Conservation (phyloP, 2,888 invertebrate species). For the Hirtodrosophila confusa region DNA sequence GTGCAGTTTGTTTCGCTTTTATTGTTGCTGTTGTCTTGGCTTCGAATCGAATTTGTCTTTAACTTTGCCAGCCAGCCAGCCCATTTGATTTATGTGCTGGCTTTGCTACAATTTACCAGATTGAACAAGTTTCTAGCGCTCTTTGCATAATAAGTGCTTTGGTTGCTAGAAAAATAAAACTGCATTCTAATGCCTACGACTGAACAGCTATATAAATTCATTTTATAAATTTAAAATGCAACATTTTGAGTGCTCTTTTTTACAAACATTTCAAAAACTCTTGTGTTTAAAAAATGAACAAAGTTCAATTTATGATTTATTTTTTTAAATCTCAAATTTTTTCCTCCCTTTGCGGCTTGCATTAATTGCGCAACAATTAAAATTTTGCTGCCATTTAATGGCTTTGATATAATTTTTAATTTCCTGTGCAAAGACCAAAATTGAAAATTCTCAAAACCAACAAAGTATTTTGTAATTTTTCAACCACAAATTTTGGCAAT, state of each 20-base stretch:
- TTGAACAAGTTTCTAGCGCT: slow-evolving; percentile 39
- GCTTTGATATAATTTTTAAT: slow-evolving; percentile 23
- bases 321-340: background rate
- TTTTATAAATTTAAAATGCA: too few species aligned
- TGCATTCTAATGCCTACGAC: too few species aligned
- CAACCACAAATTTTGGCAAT: slow-evolving; percentile 34
- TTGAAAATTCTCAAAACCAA: slow-evolving; percentile 10
- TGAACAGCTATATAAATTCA: background rate
- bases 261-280: too few species aligned
- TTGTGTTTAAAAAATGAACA: too few species aligned
- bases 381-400: background rate
- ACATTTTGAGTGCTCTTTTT: background rate
- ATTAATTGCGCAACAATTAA: slow-evolving; percentile 21
- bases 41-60: slow-evolving; percentile 25
- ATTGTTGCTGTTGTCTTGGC: slow-evolving; percentile 18
- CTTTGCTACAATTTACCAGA: slow-evolving; percentile 41
- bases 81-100: slow-evolving; percentile 52
- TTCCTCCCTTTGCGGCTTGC: background rate
- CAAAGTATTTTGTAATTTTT: slow-evolving; percentile 40
- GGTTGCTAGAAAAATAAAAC: too few species aligned
- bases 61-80: slow-evolving; percentile 25
- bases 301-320: too few species aligned
- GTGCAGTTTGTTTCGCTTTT: slow-evolving; percentile 43
- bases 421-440: slow-evolving; percentile 26
- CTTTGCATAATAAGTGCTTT: slow-evolving; percentile 2